phyloP scores from a whole-genome alignment of 2,113 vertebrate species.

The Opisthocomus hoazin region DNA sequence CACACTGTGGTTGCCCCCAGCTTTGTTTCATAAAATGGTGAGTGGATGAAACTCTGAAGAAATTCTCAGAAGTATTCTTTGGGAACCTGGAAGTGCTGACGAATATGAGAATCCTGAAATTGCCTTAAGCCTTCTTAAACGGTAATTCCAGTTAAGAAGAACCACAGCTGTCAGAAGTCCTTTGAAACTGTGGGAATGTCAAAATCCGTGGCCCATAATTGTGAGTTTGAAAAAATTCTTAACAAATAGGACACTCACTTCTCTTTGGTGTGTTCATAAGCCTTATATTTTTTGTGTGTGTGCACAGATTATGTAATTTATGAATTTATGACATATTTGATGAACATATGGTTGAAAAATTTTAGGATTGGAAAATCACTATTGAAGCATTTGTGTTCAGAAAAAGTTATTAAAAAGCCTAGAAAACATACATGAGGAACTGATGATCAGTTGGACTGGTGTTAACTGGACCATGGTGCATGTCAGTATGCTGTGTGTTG shows the following conservation, averaged over 20 bases:
- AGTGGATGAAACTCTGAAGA: background rate
- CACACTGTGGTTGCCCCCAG: background rate
- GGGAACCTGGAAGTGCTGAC: background rate
- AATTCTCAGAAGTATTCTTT: background rate
- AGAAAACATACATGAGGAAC: background rate
- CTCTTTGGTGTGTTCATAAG: background rate
- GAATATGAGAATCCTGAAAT: background rate
- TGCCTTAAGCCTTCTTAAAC: background rate
- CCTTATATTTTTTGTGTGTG: background rate
- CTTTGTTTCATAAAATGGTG: background rate
- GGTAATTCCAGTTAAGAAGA: background rate
- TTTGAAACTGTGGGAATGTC: background rate
- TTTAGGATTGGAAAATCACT: background rate
- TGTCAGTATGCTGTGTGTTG: background rate
- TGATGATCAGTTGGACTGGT: background rate
- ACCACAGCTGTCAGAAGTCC: background rate
- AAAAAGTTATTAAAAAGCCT: background rate
- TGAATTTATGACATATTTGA: background rate
- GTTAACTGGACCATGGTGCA: background rate
- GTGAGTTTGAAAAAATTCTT: background rate
- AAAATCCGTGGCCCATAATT: background rate
- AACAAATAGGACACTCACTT: background rate
- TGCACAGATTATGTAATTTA: background rate
- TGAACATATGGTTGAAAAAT: background rate
- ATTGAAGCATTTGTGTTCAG: background rate